Evolutionary conservation across 1,140 invertebrate genomes (phyloP).

Genomic region (Carposina sasakii): DNA sequence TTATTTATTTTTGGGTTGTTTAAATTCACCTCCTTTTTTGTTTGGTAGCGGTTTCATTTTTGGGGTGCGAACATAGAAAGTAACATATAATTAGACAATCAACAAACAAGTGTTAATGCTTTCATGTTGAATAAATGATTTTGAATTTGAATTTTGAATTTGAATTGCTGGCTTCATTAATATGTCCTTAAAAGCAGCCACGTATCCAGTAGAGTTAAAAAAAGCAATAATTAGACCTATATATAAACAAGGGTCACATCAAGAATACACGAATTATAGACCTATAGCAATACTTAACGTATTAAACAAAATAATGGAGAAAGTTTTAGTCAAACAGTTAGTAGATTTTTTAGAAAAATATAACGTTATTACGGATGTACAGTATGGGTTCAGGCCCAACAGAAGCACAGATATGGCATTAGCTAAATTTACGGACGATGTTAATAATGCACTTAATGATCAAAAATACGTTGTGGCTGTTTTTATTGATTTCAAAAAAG

Average conservation of each 20-base stretch:
- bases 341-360: constrained; percentile 7
- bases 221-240: constrained; percentile 9
- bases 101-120: too few species aligned
- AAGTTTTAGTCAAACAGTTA: constrained; percentile 8
- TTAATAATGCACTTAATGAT: constrained; percentile 2
- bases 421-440: constrained; percentile 2
- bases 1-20: too few species aligned
- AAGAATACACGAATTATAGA: constrained; percentile 8
- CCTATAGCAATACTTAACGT: constrained; percentile 6
- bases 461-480: constrained; percentile 10
- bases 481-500: constrained; percentile 15
- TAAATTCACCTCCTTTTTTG: too few species aligned
- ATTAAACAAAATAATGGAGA: constrained; percentile 10
- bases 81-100: too few species aligned
- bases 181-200: not conserved
- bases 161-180: constrained; percentile 7
- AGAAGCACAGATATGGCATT: constrained; percentile 5
- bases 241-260: constrained; percentile 3
- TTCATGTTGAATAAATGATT: too few species aligned
- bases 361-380: constrained; percentile 4
- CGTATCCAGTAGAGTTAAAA: constrained; percentile 5
- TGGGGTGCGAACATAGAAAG: too few species aligned
- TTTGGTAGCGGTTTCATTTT: too few species aligned
- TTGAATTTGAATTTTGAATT: too few species aligned
- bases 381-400: constrained; percentile 8